Evolutionary conservation across 1,140 invertebrate species (phyloP).

Genomic region (Philopotamus ludificatus): DNA sequence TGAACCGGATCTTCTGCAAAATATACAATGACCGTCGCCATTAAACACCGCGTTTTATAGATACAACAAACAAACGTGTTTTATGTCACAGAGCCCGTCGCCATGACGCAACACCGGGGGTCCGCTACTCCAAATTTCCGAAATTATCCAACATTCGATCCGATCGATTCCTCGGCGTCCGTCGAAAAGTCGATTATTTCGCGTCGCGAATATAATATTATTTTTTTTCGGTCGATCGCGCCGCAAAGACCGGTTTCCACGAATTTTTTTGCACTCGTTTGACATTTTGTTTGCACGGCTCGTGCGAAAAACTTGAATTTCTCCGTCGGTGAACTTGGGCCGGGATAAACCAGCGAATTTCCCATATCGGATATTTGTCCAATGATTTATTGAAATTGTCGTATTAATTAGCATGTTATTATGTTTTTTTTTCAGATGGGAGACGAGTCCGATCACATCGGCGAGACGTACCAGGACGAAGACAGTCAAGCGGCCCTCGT

Average conservation of each 20-base stretch:
- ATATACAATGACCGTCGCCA: background rate
- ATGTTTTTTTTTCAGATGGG: constrained; percentile 59
- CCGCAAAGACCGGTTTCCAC: constrained; percentile 1
- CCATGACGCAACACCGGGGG: background rate
- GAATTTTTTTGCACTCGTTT: background rate
- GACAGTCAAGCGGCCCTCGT: constrained; percentile 81
- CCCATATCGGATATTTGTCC: too few relatives aligned
- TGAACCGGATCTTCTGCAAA: constrained; percentile 6
- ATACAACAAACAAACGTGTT: background rate
- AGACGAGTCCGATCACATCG: constrained; percentile 64
- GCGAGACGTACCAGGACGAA: constrained; percentile 84
- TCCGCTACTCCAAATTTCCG: background rate
- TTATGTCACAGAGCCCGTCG: background rate
- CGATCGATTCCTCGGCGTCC: too few relatives aligned
- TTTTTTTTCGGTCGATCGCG: background rate
- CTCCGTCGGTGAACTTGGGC: background rate
- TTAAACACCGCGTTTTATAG: background rate
- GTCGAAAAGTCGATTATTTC: too few relatives aligned
- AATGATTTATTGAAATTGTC: too few relatives aligned
- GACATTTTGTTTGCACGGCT: constrained; percentile 13
- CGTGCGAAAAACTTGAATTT: background rate
- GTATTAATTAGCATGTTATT: too few relatives aligned
- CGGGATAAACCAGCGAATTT: background rate
- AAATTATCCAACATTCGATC: too few relatives aligned
- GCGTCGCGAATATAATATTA: too few relatives aligned